Percentiles rank a stretch among this genome's conserved stretches.
phyloP scores from a whole-genome alignment of 2,888 invertebrate genomes.

The Hemaris fuciformis region DNA sequence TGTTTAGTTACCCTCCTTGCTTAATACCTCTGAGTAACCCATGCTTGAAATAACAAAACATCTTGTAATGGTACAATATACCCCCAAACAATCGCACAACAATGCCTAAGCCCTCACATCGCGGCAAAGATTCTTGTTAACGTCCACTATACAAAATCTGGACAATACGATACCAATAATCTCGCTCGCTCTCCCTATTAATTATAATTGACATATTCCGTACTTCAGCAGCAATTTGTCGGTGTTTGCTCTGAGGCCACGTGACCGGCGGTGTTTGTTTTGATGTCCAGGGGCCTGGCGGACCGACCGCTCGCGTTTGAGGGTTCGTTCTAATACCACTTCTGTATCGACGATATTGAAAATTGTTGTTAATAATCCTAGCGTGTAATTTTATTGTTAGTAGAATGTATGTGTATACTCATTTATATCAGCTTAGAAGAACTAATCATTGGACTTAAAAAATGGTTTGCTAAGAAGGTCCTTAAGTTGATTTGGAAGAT shows the following conservation, averaged over 20 bases:
- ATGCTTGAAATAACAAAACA: constrained; percentile 11
- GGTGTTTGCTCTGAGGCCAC: constrained; percentile 58
- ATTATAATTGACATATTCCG: constrained; percentile 81
- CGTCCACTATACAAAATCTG: constrained; percentile 41
- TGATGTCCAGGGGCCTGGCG: constrained; percentile 67
- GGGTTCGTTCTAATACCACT: constrained; percentile 39
- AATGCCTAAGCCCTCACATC: constrained; percentile 14
- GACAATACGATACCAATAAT: constrained; percentile 67
- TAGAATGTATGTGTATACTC: too few relatives aligned
- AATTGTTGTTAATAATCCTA: background rate
- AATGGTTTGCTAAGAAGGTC: too few relatives aligned
- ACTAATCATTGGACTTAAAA: too few relatives aligned
- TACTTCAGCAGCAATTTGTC: constrained; percentile 69
- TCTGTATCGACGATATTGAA: constrained; percentile 29
- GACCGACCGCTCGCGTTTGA: constrained; percentile 50
- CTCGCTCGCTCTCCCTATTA: constrained; percentile 60
- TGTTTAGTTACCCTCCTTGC: too few relatives aligned
- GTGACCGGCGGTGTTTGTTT: constrained; percentile 71
- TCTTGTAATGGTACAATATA: constrained; percentile 13
- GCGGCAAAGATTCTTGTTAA: constrained; percentile 35
- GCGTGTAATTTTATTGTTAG: background rate
- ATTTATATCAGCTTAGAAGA: too few relatives aligned
- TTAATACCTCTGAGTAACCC: background rate
- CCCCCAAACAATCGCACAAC: constrained; percentile 27
- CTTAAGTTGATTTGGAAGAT: too few relatives aligned